Evolutionary conservation across 2,797 vertebrate genomes (phyloP).

Genomic region (Arremon aurantiirostris): DNA sequence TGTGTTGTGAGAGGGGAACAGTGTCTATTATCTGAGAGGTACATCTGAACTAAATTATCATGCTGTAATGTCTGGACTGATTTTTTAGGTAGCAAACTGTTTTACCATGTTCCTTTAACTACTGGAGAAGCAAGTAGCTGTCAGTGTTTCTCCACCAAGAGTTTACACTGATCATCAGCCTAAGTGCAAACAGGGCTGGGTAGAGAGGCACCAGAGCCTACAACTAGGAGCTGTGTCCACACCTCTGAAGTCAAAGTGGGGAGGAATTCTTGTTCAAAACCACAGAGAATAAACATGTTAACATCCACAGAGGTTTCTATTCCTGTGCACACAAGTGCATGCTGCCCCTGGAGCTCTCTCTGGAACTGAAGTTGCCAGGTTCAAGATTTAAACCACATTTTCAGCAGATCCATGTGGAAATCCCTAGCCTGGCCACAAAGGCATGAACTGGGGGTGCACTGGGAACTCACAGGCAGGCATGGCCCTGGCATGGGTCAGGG

Average conservation of each 20-base stretch:
- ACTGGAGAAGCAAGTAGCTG: background rate
- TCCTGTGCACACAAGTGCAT: background rate
- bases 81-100: background rate
- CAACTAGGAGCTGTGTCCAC: background rate
- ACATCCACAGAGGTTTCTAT: background rate
- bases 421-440: background rate
- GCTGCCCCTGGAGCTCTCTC: background rate
- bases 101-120: background rate
- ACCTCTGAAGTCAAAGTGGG: background rate
- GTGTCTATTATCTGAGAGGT: background rate
- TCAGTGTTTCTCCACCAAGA: background rate
- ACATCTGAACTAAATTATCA: slow-evolving; percentile 35
- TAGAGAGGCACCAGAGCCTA: background rate
- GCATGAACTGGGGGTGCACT: background rate
- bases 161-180: background rate
- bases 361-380: accelerated
- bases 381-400: background rate
- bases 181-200: background rate
- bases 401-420: background rate
- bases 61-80: background rate
- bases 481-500: background rate
- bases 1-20: background rate
- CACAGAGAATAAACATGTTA: background rate
- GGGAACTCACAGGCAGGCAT: background rate
- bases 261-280: background rate